A percentile compares a stretch with the other conserved stretches of the same genome.
These are phyloP conservation scores for Dynastes grantii DNA, from an alignment of 2,888 invertebrate genomes.

Conservation along the genomic window DNA sequence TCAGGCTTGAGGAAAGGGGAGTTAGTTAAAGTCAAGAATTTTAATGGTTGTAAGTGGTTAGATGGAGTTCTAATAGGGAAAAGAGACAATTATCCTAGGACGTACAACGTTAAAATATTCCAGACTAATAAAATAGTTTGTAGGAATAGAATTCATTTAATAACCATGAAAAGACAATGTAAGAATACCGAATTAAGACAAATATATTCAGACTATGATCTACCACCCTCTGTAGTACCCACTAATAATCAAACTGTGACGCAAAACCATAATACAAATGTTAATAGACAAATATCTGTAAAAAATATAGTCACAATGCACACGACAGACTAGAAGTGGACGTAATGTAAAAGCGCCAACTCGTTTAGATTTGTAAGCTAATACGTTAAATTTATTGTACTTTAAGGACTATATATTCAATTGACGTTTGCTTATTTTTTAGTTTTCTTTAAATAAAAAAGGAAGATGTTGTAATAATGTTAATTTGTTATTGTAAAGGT, in stretches of 20 bases:
- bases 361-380: too few species aligned
- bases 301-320: background rate
- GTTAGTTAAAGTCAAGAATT: background rate
- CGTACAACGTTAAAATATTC: slow-evolving; percentile 3
- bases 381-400: too few species aligned
- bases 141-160: background rate
- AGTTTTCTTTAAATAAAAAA: too few species aligned
- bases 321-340: background rate
- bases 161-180: background rate
- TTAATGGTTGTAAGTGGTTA: slow-evolving; percentile 5
- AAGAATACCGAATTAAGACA: background rate
- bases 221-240: background rate
- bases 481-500: too few species aligned
- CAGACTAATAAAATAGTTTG: background rate
- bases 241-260: background rate
- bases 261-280: background rate
- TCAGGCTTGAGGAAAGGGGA: background rate
- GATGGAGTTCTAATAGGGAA: background rate
- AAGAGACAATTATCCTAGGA: background rate
- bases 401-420: too few species aligned
- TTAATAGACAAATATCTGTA: background rate
- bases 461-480: too few species aligned
- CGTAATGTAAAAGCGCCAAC: background rate
- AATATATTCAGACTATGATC: background rate
- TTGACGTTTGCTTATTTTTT: too few species aligned